phyloP scores from a whole-genome alignment of 2,888 invertebrate species.

The Girardia tigrina region DNA sequence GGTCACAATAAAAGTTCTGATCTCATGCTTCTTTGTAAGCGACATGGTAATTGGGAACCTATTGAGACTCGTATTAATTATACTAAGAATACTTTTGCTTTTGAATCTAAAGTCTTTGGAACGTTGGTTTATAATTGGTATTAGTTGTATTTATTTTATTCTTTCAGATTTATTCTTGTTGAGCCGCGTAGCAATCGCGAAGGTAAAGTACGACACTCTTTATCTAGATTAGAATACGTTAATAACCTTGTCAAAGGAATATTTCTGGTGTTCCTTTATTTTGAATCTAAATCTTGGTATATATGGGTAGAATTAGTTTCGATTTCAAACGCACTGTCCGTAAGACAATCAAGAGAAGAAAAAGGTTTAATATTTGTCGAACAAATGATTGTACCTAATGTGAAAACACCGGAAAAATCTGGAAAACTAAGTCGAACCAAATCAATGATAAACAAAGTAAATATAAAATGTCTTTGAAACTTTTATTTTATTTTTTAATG shows the following conservation, averaged over 20 bases:
- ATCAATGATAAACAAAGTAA: too few relatives aligned
- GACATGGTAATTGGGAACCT: not conserved
- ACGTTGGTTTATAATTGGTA: constrained; percentile 21
- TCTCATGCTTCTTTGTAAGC: not conserved
- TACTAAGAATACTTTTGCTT: constrained; percentile 6
- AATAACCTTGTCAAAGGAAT: not conserved
- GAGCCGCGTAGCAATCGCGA: not conserved
- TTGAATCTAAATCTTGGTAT: constrained; percentile 16
- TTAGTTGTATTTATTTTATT: not conserved
- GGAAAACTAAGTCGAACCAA: too few relatives aligned
- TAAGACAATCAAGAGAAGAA: not conserved
- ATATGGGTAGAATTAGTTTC: constrained; percentile 24
- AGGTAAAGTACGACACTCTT: not conserved
- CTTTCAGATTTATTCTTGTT: not conserved
- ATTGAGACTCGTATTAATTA: not conserved
- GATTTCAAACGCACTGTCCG: not conserved
- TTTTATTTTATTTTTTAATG: too few relatives aligned
- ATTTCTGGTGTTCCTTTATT: not conserved
- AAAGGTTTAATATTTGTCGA: not conserved
- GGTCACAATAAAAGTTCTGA: not conserved
- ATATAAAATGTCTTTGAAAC: too few relatives aligned
- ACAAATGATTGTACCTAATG: too few relatives aligned
- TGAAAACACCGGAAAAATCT: too few relatives aligned
- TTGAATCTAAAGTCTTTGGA: constrained; percentile 17
- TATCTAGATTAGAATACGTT: not conserved